phyloP scores from a whole-genome alignment of 2,113 vertebrate species.

The Amazona vittata region DNA sequence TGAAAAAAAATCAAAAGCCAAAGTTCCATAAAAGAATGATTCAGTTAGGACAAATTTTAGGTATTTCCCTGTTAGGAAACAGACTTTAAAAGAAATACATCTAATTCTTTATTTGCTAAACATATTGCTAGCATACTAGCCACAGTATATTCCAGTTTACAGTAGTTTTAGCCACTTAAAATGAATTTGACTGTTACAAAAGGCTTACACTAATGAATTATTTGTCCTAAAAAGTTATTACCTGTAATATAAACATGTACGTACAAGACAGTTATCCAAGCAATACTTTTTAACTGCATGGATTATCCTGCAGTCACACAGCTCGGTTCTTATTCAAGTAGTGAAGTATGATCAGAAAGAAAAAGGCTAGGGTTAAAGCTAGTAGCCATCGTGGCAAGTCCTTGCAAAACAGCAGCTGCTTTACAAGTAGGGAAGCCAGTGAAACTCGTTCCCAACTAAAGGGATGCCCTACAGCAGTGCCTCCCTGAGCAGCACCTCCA shows the following conservation, averaged over 20 bases:
- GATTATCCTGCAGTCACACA: neutral
- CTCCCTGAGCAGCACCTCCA: neutral
- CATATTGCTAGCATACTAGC: too few species aligned
- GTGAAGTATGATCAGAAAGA: neutral
- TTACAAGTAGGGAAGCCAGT: fast-evolving
- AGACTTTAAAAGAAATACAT: neutral
- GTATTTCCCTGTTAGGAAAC: neutral
- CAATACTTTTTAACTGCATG: neutral
- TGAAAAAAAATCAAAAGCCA: neutral
- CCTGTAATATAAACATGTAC: neutral
- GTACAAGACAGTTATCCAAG: neutral
- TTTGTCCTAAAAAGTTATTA: neutral
- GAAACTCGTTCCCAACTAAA: too few species aligned
- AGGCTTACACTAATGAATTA: neutral
- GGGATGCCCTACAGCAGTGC: neutral
- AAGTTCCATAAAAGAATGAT: neutral
- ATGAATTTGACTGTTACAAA: neutral
- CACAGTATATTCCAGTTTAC: fast-evolving
- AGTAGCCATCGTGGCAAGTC: neutral
- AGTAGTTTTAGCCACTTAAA: neutral
- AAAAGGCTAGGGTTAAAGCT: neutral
- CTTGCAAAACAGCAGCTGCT: neutral
- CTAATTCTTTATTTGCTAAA: neutral
- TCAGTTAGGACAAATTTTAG: neutral
- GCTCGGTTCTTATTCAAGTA: neutral